phyloP scores from a whole-genome alignment of 1,140 invertebrate species.

The Neodiprion fabricii region DNA sequence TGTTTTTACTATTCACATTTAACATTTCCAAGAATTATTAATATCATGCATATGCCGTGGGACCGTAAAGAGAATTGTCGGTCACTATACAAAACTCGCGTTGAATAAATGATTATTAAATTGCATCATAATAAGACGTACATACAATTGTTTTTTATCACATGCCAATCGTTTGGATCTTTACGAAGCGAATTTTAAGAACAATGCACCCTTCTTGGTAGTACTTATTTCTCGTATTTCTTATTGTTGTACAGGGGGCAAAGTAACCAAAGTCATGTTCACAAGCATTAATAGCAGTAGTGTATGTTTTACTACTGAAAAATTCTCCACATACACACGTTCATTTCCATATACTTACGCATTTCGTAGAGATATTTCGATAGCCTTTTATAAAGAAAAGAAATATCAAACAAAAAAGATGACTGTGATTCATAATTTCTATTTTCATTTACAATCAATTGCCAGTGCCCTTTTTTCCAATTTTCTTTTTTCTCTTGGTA shows the following conservation, averaged over 20 bases:
- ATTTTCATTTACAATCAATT: neutral
- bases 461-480: neutral
- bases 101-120: neutral
- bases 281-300: no score
- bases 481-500: neutral
- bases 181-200: no score
- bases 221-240: no score
- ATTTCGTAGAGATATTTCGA: neutral
- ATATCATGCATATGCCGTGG: no score
- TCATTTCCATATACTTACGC: neutral
- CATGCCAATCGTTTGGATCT: no score
- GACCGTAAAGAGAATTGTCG: neutral
- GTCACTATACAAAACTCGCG: neutral
- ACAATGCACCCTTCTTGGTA: no score
- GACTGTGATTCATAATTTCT: slow-evolving; percentile 7
- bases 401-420: neutral
- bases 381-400: neutral
- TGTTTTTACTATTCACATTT: neutral
- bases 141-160: neutral
- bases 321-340: no score
- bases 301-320: no score
- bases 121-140: neutral
- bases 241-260: no score
- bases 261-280: no score
- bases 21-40: neutral